Conservation (phyloP, 2,888 invertebrate genomes). For the Pelosia muscerda region DNA sequence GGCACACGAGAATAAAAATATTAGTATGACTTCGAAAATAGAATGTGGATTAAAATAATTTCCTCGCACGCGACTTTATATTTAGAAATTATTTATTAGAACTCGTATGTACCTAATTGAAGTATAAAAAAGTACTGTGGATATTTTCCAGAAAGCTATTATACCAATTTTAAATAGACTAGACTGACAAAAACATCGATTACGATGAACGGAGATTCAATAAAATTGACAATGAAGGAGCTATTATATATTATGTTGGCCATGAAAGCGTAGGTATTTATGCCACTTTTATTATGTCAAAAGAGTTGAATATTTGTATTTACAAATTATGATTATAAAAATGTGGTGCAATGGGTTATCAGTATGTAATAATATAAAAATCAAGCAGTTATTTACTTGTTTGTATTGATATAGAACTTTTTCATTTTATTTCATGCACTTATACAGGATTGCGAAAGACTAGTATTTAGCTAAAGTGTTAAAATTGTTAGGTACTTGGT, state of each 20-base stretch:
- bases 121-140: neutral
- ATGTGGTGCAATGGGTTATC: slow-evolving; percentile 1
- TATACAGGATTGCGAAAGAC: too few relatives aligned
- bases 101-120: neutral
- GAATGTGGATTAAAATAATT: slow-evolving; percentile 12
- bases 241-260: neutral
- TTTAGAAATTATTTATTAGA: neutral
- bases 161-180: neutral
- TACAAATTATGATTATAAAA: neutral
- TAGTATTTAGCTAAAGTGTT: too few relatives aligned
- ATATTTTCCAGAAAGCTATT: neutral
- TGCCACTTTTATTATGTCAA: neutral
- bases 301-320: neutral
- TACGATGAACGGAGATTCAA: neutral
- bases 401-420: too few relatives aligned
- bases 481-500: too few relatives aligned
- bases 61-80: neutral
- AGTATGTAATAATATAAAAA: neutral
- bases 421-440: too few relatives aligned
- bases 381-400: neutral
- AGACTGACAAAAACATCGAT: neutral
- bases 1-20: slow-evolving; percentile 24
- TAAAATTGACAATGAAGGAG: neutral
- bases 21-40: slow-evolving; percentile 21
- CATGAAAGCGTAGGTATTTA: neutral